These are phyloP conservation scores for Brienomyrus brachyistius DNA, from an alignment of 2,113 vertebrate species.

Conservation along the genomic window DNA sequence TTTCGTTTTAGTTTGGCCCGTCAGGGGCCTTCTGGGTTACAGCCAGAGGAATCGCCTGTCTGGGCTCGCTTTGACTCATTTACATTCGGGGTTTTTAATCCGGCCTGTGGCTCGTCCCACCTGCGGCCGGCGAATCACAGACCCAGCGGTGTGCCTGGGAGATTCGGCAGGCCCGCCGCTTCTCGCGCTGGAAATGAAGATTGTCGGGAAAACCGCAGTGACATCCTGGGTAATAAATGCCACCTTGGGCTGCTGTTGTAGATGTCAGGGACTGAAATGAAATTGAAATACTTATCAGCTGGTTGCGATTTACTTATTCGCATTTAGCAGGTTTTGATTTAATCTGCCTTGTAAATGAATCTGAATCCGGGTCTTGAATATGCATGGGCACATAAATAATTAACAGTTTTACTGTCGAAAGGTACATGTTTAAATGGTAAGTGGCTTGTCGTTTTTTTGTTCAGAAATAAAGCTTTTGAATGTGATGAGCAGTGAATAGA, in stretches of 20 bases:
- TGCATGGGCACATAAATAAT: not conserved
- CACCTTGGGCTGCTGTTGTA: not conserved
- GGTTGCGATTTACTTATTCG: not conserved
- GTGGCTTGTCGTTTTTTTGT: not conserved
- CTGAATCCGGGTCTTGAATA: not conserved
- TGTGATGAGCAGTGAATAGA: not conserved
- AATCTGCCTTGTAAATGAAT: constrained; percentile 4
- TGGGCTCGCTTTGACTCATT: not conserved
- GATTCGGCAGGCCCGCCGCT: not conserved
- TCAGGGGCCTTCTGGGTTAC: constrained; percentile 8
- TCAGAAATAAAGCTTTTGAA: constrained; percentile 2
- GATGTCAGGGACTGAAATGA: not conserved
- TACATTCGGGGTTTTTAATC: constrained; percentile 20
- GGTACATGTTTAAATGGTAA: not conserved
- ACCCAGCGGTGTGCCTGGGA: not conserved
- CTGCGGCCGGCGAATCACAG: not conserved
- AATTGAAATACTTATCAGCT: not conserved
- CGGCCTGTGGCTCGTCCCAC: not conserved
- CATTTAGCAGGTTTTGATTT: not conserved
- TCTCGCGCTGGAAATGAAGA: not conserved
- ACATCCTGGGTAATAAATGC: not conserved
- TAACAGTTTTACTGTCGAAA: constrained; percentile 2
- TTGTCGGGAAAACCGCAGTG: not conserved
- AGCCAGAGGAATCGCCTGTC: constrained; percentile 5
- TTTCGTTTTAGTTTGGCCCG: not conserved